Evolutionary conservation across 2,113 vertebrate species (phyloP).

Genomic region (Microtus richardsoni): DNA sequence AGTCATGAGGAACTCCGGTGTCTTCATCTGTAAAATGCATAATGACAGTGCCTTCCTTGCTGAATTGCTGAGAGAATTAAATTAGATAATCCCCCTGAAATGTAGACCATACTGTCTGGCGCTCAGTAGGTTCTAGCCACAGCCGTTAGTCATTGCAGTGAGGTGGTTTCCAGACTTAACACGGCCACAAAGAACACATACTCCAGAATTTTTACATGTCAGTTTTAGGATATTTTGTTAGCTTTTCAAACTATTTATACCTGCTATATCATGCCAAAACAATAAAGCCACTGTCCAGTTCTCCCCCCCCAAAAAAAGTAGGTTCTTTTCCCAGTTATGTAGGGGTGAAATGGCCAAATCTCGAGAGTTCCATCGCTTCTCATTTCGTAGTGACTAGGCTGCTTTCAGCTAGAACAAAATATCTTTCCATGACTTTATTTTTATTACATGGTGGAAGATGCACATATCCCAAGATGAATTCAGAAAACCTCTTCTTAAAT

Average conservation of each 20-base stretch:
- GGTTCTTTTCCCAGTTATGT: conserved; percentile 73
- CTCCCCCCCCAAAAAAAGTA: no score
- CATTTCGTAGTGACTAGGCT: conserved; percentile 58
- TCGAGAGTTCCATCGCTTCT: conserved; percentile 48
- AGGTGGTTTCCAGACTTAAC: conserved; percentile 49
- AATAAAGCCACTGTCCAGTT: no score
- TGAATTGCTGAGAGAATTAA: conserved; percentile 7
- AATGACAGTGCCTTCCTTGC: background rate
- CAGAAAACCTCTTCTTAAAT: conserved; percentile 38
- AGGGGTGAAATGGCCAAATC: conserved; percentile 56
- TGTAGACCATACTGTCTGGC: background rate
- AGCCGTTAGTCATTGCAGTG: background rate
- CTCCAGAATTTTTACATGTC: conserved; percentile 44
- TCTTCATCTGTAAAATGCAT: conserved; percentile 37
- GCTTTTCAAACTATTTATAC: conserved; percentile 59
- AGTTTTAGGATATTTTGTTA: conserved; percentile 66
- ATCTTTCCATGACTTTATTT: conserved; percentile 53
- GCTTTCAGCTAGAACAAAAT: conserved; percentile 48
- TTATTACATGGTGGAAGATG: conserved; percentile 64
- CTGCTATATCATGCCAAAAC: conserved; percentile 72
- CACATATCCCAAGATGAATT: conserved; percentile 55
- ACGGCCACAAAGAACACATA: background rate
- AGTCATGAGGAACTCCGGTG: background rate
- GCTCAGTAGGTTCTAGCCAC: background rate
- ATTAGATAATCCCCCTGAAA: background rate